These are phyloP conservation scores for Eupithecia exiguata DNA, from an alignment of 2,888 invertebrate genomes.

Conservation along the genomic window DNA sequence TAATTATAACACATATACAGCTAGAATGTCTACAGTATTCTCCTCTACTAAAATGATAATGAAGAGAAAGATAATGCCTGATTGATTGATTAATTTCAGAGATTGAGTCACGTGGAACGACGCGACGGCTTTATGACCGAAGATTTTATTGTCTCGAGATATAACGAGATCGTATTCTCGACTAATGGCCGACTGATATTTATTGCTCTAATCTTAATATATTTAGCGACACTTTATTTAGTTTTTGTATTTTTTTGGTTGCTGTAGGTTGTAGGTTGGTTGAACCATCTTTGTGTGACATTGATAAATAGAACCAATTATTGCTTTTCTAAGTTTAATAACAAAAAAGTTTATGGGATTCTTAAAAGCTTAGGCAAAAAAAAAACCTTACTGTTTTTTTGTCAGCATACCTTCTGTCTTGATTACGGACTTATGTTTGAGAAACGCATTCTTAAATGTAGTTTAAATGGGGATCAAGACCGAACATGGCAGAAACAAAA, in stretches of 20 bases:
- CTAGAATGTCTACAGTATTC: not conserved
- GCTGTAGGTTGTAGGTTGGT: not conserved
- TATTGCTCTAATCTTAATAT: slow-evolving; percentile 50
- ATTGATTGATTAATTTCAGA: slow-evolving; percentile 74
- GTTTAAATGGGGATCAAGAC: not conserved
- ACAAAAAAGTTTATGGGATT: not conserved
- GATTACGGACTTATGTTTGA: not conserved
- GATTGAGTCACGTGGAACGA: slow-evolving; percentile 63
- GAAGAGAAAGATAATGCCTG: slow-evolving; percentile 38
- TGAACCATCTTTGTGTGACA: not conserved
- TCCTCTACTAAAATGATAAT: slow-evolving; percentile 4
- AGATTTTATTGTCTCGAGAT: slow-evolving; percentile 67
- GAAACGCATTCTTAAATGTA: not conserved
- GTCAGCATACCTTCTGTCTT: not conserved
- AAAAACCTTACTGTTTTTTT: not conserved
- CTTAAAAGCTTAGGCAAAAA: not conserved
- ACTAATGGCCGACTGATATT: slow-evolving; percentile 57
- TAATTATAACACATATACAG: too few species aligned
- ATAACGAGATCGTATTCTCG: slow-evolving; percentile 43
- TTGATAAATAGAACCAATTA: slow-evolving; percentile 8
- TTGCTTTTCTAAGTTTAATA: not conserved
- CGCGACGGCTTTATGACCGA: slow-evolving; percentile 60
- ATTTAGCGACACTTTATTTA: slow-evolving; percentile 37
- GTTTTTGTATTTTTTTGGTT: slow-evolving; percentile 8
- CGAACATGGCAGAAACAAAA: not conserved